Conservation (phyloP, 1,140 invertebrate species). For the Tribolium madens region DNA sequence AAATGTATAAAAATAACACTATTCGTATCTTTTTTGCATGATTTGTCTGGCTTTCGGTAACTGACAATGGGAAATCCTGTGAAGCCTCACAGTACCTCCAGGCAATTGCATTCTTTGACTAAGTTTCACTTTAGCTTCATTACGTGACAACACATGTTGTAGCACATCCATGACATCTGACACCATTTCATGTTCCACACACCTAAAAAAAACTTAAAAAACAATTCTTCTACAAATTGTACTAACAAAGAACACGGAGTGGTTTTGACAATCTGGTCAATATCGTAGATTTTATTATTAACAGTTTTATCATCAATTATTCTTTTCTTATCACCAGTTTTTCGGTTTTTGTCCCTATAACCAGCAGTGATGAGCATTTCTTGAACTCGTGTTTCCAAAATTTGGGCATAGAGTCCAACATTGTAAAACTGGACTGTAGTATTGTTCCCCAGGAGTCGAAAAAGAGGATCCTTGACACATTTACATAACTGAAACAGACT, state of each 20-base stretch:
- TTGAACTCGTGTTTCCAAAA: constrained; percentile 72
- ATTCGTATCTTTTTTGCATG: constrained; percentile 62
- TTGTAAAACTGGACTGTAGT: constrained; percentile 76
- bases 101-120: constrained; percentile 61
- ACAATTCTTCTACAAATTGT: background rate
- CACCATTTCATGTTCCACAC: constrained; percentile 69
- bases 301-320: background rate
- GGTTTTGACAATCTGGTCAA: constrained; percentile 55
- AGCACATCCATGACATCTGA: constrained; percentile 67
- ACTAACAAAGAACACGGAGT: constrained; percentile 60
- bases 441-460: constrained; percentile 66
- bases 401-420: constrained; percentile 78
- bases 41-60: constrained; percentile 69
- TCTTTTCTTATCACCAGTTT: constrained; percentile 24
- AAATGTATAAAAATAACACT: background rate
- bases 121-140: constrained; percentile 65
- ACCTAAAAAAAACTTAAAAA: constrained; percentile 59
- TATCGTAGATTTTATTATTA: constrained; percentile 11
- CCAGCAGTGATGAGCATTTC: constrained; percentile 71
- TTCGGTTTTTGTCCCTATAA: constrained; percentile 59
- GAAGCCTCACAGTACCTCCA: constrained; percentile 66
- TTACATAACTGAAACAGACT: constrained; percentile 72
- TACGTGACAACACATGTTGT: constrained; percentile 64
- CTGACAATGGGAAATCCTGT: constrained; percentile 70
- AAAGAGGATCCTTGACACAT: constrained; percentile 77